These are phyloP conservation scores for Rhabdophis nuchalis DNA, from an alignment of 2,797 vertebrate genomes.

Conservation along the genomic window DNA sequence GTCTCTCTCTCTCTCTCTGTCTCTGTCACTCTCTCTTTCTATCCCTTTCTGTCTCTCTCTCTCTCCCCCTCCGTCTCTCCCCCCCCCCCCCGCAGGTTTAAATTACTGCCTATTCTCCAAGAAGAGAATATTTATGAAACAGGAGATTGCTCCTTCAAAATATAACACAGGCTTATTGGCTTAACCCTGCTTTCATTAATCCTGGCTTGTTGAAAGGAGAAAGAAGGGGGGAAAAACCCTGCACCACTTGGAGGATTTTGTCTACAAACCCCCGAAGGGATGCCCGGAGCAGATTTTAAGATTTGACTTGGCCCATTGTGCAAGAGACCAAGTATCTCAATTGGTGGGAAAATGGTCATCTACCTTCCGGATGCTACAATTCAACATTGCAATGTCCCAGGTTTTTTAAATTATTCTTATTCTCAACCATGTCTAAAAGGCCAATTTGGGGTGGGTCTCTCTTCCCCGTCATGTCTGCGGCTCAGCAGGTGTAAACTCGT, in stretches of 20 bases:
- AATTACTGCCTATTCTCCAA: slow-evolving; percentile 61
- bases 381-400: slow-evolving; percentile 67
- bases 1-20: not conserved
- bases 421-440: slow-evolving; percentile 82
- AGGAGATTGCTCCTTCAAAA: slow-evolving; percentile 43
- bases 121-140: slow-evolving; percentile 63
- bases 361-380: slow-evolving; percentile 55
- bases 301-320: slow-evolving; percentile 23
- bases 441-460: slow-evolving; percentile 82
- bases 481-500: slow-evolving; percentile 83
- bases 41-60: not conserved
- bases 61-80: not conserved
- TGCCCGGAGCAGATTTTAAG: slow-evolving; percentile 46
- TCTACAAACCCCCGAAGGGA: slow-evolving; percentile 43
- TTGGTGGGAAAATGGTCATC: not conserved
- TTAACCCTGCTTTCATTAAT: slow-evolving; percentile 65
- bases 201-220: slow-evolving; percentile 35
- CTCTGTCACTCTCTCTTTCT: not conserved
- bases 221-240: not conserved
- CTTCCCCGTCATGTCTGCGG: slow-evolving; percentile 75
- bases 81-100: not conserved
- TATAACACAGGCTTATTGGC: slow-evolving; percentile 65
- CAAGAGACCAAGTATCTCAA: slow-evolving; percentile 44
- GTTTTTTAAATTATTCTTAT: slow-evolving; percentile 29
- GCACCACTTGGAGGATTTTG: slow-evolving; percentile 64